Evolutionary conservation across 2,888 invertebrate species (phyloP).

Genomic region (Artemia sinica): DNA sequence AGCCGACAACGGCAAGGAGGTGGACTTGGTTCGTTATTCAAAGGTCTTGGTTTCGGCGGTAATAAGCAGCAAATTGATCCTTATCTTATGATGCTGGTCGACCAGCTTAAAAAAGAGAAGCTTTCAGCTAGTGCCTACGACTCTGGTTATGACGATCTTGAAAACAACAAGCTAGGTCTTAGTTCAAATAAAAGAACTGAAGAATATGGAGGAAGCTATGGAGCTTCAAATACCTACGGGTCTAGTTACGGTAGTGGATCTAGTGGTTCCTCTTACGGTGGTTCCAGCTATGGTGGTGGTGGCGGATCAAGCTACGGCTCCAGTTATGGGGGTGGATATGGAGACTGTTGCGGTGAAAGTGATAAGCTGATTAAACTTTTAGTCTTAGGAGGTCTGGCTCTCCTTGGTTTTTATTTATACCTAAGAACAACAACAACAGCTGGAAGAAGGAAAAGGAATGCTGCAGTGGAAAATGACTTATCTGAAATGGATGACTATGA

Average conservation of each 20-base stretch:
- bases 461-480: neutral
- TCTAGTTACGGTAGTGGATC: slow-evolving; percentile 6
- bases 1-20: slow-evolving; percentile 5
- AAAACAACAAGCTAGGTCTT: neutral
- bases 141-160: neutral
- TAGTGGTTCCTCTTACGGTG: neutral
- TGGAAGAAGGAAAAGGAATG: neutral
- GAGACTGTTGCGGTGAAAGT: slow-evolving; percentile 17
- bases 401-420: slow-evolving; percentile 21
- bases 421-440: slow-evolving; percentile 20
- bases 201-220: slow-evolving; percentile 13
- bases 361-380: slow-evolving; percentile 18
- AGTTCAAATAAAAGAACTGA: slow-evolving; percentile 8
- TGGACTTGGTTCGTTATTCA: neutral
- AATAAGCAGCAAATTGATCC: slow-evolving; percentile 2
- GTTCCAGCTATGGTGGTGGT: slow-evolving; percentile 19
- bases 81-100: neutral
- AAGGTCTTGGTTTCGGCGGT: neutral
- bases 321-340: slow-evolving; percentile 23
- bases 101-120: slow-evolving; percentile 4
- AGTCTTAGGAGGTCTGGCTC: slow-evolving; percentile 19
- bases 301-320: slow-evolving; percentile 21
- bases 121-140: neutral
- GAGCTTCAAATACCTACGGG: neutral
- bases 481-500: too few species aligned